phyloP scores from a whole-genome alignment of 1,140 invertebrate species.

The Ylistrum balloti region DNA sequence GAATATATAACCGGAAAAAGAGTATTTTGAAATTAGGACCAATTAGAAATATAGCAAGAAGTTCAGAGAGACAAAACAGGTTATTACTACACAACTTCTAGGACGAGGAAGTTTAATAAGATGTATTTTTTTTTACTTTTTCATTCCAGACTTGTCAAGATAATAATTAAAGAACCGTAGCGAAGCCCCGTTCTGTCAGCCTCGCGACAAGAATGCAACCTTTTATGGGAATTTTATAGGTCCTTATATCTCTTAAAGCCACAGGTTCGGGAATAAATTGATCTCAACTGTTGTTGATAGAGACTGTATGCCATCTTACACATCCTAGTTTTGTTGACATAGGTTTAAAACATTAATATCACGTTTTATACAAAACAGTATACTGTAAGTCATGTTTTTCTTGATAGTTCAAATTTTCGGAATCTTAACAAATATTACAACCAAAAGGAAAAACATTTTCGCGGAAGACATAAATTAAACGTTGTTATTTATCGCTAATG shows the following conservation, averaged over 20 bases:
- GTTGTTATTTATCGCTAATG: no score
- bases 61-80: background rate
- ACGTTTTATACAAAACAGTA: no score
- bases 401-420: no score
- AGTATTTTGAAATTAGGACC: background rate
- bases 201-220: background rate
- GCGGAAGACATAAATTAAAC: no score
- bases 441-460: no score
- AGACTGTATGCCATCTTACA: background rate
- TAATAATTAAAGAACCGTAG: background rate
- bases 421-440: no score
- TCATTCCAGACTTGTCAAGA: conserved; percentile 27
- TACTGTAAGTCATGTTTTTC: no score
- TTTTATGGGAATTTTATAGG: background rate
- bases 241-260: background rate
- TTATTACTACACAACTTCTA: background rate
- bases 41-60: conserved; percentile 36
- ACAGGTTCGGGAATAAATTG: background rate
- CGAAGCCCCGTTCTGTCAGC: background rate
- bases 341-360: background rate
- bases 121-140: conserved; percentile 21
- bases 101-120: conserved; percentile 14
- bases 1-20: background rate
- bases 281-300: background rate
- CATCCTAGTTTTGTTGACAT: background rate